phyloP scores from a whole-genome alignment of 2,797 vertebrate genomes.

The Alfaro cultratus region DNA sequence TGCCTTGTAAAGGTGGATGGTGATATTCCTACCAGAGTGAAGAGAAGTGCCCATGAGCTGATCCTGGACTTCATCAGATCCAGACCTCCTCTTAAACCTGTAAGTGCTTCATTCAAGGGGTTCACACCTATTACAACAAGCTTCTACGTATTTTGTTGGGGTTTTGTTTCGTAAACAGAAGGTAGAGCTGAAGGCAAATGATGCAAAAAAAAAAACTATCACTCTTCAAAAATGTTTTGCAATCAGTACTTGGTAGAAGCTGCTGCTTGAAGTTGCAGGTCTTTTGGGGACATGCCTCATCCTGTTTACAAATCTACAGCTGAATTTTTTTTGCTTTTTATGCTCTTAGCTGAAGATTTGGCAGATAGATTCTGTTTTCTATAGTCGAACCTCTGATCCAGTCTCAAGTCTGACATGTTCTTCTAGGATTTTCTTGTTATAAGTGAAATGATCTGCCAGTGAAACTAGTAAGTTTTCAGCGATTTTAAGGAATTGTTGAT shows the following conservation, averaged over 20 bases:
- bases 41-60: slow-evolving; percentile 91
- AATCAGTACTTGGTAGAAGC: not conserved
- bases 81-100: slow-evolving; percentile 93
- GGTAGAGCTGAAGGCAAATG: not conserved
- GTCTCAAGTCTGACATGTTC: not conserved
- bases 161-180: not conserved
- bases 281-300: not conserved
- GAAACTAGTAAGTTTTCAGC: no score
- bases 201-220: not conserved
- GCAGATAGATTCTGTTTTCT: not conserved
- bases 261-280: not conserved
- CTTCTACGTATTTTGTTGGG: not conserved
- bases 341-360: not conserved
- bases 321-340: not conserved
- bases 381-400: not conserved
- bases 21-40: slow-evolving; percentile 89
- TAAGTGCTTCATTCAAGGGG: slow-evolving; percentile 56
- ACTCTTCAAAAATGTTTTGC: no score
- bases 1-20: slow-evolving; percentile 85
- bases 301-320: not conserved
- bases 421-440: not conserved
- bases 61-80: slow-evolving; percentile 97
- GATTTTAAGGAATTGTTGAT: no score
- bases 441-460: no score
- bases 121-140: not conserved